Base-by-base conservation (phyloP, 2,113 vertebrate genomes). In the Chionodraco myersi region DNA sequence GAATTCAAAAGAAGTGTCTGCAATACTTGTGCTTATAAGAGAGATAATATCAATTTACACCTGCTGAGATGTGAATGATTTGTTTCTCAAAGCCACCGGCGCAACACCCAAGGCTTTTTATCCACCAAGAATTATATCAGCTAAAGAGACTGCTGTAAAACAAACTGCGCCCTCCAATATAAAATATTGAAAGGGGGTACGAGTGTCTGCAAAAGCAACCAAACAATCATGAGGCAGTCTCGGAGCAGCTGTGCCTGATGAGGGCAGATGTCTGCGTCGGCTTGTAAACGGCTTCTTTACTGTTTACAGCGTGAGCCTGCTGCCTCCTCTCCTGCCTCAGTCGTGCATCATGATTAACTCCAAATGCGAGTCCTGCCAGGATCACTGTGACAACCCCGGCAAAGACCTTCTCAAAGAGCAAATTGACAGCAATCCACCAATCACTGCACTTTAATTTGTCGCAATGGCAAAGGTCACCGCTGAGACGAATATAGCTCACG, bases 261-360 rank as follows among this genome's bases (percentile, higher is more conserved):
- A 82, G 88, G 87, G 88, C 91, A 92, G 90, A 88, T 92, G 92
- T 86, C 82, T 82, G 86, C 67, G 72, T 89, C 85, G 56, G 78
- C 80, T 86, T 89, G 90, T 88, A 89, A 92, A 92, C 72, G 80
- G 72, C 88, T 88, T 77, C 77, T 85, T 88, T 79, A 78, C 84
- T 71, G 91, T 91, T 90, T 90, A 81, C 86, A 79, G 77, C 76
- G 0, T 58, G 69, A 85, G 83, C 74, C 78, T n/a, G 79, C 87
- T 83, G 84, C 86, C 79, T 88, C 62, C 82, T 73, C 14, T 26
- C 83, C 77, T 65, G 81, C 74, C 83, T 71, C 70, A 59, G 62
- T 82, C 75, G 15, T 79, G 88, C 90, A 83, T 91, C 88, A 82
- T 89, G 85, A 92, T 93, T 85, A 91, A 82, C 85, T 87, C 66